Conservation (phyloP, 2,113 vertebrate genomes). For the Heterotilapia buettikoferi region DNA sequence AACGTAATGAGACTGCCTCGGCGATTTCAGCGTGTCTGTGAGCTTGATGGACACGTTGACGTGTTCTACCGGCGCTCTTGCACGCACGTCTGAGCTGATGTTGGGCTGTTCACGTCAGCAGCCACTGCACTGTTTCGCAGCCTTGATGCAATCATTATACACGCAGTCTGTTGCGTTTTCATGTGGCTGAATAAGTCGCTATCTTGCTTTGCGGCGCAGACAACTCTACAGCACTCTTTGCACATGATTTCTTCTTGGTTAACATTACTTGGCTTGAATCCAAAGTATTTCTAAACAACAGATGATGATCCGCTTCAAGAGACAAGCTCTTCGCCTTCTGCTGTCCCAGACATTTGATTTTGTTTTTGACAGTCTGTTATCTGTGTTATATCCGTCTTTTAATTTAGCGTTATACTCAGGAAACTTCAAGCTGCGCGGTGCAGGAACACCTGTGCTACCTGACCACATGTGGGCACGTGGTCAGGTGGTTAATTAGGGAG, state of each 20-base stretch:
- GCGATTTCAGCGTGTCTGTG: background rate
- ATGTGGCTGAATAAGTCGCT: background rate
- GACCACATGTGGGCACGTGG: background rate
- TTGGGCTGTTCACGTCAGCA: background rate
- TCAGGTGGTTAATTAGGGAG: background rate
- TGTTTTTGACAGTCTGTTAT: background rate
- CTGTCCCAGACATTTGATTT: background rate
- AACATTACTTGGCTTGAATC: background rate
- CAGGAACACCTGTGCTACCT: background rate
- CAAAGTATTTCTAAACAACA: background rate
- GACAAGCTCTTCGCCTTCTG: background rate
- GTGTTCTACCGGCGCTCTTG: background rate
- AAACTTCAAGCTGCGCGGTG: background rate
- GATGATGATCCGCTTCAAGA: background rate
- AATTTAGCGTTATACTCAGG: background rate
- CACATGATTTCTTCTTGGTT: background rate
- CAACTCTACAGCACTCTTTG: background rate
- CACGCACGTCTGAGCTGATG: background rate
- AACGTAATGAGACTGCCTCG: fast-evolving
- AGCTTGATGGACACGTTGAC: background rate
- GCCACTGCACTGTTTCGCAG: background rate
- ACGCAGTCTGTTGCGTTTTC: background rate
- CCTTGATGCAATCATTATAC: background rate
- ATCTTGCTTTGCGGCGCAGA: background rate
- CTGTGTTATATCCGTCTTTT: background rate